These are phyloP conservation scores for Limenitis camilla DNA, from an alignment of 2,888 invertebrate genomes.

Conservation along the genomic window DNA sequence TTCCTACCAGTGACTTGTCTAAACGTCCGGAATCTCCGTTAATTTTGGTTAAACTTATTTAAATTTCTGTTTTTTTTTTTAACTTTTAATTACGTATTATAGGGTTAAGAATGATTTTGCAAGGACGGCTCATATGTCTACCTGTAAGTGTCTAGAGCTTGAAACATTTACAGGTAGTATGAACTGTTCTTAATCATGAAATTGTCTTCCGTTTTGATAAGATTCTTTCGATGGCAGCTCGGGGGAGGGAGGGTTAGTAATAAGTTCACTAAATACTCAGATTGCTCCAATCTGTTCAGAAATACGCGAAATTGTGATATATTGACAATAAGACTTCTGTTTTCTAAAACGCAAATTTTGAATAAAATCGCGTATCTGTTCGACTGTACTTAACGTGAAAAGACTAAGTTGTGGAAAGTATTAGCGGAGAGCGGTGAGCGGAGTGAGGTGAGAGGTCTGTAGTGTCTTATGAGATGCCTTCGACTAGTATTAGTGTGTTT, in stretches of 20 bases:
- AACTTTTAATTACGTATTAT: constrained; percentile 20
- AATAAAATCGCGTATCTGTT: constrained; percentile 19
- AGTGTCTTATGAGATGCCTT: constrained; percentile 48
- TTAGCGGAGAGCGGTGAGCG: constrained; percentile 39
- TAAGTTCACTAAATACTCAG: constrained; percentile 21
- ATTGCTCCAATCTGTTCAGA: constrained; percentile 3
- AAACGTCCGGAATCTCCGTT: constrained; percentile 26
- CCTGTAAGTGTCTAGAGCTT: no score
- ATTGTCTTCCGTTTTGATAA: constrained; percentile 61
- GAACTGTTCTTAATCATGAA: constrained; percentile 1
- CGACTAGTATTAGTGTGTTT: constrained; percentile 56
- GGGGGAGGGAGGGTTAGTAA: constrained; percentile 20
- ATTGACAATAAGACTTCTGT: constrained; percentile 54
- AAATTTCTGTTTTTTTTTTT: constrained; percentile 27
- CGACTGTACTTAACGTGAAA: constrained; percentile 59
- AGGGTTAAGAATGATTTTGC: constrained; percentile 19
- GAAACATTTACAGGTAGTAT: no score
- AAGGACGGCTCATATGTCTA: not conserved
- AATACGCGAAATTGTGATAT: constrained; percentile 51
- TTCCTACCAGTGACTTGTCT: constrained; percentile 12
- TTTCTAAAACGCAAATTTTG: not conserved
- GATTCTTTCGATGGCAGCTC: constrained; percentile 38
- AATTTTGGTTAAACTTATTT: constrained; percentile 16
- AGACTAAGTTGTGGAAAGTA: constrained; percentile 57
- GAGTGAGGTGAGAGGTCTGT: constrained; percentile 1